These are phyloP conservation scores for Patella ulyssiponensis DNA, from an alignment of 2,888 invertebrate genomes.

Conservation along the genomic window DNA sequence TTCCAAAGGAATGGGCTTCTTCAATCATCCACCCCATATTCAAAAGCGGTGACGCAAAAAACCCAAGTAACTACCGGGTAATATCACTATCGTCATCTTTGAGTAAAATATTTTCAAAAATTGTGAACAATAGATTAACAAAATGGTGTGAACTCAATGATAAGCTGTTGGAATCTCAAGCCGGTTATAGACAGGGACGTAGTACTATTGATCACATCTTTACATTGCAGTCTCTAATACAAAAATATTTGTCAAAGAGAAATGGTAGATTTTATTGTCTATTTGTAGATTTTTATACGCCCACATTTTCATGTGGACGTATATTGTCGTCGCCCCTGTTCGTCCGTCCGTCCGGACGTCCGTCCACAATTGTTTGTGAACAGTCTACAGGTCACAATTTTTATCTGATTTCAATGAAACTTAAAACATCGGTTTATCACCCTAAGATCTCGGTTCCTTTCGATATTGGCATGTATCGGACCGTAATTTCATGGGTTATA, in stretches of 20 bases:
- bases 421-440: no score
- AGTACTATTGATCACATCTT: slow-evolving; percentile 12
- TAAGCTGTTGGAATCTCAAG: not conserved
- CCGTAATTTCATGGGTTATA: no score
- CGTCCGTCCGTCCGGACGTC: no score
- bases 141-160: slow-evolving; percentile 11
- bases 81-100: slow-evolving; percentile 1
- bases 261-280: slow-evolving; percentile 7
- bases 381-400: no score
- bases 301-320: no score
- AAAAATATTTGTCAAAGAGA: slow-evolving; percentile 16
- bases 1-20: slow-evolving; percentile 10
- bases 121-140: slow-evolving; percentile 11
- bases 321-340: no score
- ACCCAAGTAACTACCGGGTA: slow-evolving; percentile 10
- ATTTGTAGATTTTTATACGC: not conserved
- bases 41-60: not conserved
- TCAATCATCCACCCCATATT: slow-evolving; percentile 1
- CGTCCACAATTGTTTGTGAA: no score
- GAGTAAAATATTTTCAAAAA: slow-evolving; percentile 11
- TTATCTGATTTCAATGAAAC: no score
- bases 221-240: slow-evolving; percentile 1
- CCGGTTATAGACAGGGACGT: slow-evolving; percentile 7
- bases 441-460: no score
- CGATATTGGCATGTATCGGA: no score